Evolutionary conservation across 2,113 vertebrate species (phyloP).

Genomic region (Salminus brasiliensis): DNA sequence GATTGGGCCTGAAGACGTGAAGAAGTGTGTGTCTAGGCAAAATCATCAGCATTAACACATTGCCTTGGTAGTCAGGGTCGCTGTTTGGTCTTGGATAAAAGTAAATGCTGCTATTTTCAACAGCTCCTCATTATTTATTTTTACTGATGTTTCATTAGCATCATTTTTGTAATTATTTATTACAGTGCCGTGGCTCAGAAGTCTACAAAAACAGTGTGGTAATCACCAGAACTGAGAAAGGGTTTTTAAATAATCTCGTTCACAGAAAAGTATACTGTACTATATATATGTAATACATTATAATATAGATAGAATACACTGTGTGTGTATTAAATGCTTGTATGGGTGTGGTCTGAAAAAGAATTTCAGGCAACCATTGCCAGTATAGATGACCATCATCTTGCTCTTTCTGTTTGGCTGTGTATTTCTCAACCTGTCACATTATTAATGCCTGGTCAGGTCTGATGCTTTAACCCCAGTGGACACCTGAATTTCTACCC

Average conservation of each 20-base stretch:
- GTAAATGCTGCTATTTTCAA: background rate
- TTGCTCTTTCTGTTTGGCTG: constrained; percentile 1
- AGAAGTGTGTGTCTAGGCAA: no score
- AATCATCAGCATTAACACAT: background rate
- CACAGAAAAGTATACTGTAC: no score
- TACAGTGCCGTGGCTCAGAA: background rate
- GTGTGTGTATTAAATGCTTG: background rate
- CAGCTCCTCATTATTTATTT: background rate
- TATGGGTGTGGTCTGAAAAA: background rate
- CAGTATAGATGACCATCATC: background rate
- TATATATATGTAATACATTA: no score
- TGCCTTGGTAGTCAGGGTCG: background rate
- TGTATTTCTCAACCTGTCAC: constrained; percentile 27
- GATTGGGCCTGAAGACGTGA: background rate
- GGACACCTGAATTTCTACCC: background rate
- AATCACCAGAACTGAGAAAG: no score
- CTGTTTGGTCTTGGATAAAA: background rate
- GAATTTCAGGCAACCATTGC: no score
- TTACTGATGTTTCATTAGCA: background rate
- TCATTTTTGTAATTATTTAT: background rate
- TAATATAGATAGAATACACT: background rate
- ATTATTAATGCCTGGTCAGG: constrained; percentile 27
- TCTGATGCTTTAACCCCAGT: constrained; percentile 19
- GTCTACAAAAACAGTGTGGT: background rate
- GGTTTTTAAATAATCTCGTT: no score